phyloP scores from a whole-genome alignment of 2,113 vertebrate genomes.

The Pelmatolapia mariae region DNA sequence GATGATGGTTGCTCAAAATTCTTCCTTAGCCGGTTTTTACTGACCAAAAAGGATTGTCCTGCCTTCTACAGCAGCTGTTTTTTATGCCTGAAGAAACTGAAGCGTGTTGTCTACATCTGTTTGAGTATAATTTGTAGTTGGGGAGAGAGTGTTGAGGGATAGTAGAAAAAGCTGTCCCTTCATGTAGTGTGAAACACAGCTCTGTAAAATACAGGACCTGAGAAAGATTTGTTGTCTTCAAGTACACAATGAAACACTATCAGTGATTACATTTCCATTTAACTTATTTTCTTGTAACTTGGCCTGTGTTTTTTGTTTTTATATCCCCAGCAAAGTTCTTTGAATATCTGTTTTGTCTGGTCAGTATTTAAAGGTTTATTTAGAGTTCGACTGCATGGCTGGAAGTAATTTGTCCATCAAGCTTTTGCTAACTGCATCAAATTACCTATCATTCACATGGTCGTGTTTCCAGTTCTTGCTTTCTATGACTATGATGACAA shows the following conservation, averaged over 20 bases:
- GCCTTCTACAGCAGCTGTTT: neutral
- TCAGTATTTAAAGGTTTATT: neutral
- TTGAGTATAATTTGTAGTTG: neutral
- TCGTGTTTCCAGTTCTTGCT: slow-evolving; percentile 36
- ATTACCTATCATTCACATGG: slow-evolving; percentile 35
- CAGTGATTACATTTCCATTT: neutral
- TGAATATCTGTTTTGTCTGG: neutral
- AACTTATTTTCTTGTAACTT: neutral
- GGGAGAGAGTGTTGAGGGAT: neutral
- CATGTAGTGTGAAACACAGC: neutral
- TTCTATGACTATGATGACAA: slow-evolving; percentile 51
- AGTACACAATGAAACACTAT: neutral
- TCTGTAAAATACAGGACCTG: neutral
- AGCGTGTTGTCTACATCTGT: neutral
- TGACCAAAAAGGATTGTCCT: neutral
- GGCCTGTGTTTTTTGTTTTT: neutral
- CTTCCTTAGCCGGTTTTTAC: neutral
- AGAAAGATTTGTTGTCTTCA: neutral
- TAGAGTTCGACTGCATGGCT: neutral
- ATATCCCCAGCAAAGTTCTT: neutral
- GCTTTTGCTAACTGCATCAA: slow-evolving; percentile 11
- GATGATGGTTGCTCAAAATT: neutral
- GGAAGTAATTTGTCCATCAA: slow-evolving; percentile 3
- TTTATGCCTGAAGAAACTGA: neutral
- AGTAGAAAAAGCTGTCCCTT: neutral